Evolutionary conservation across 1,140 invertebrate species (phyloP).

Genomic region (Trichogramma pretiosum): DNA sequence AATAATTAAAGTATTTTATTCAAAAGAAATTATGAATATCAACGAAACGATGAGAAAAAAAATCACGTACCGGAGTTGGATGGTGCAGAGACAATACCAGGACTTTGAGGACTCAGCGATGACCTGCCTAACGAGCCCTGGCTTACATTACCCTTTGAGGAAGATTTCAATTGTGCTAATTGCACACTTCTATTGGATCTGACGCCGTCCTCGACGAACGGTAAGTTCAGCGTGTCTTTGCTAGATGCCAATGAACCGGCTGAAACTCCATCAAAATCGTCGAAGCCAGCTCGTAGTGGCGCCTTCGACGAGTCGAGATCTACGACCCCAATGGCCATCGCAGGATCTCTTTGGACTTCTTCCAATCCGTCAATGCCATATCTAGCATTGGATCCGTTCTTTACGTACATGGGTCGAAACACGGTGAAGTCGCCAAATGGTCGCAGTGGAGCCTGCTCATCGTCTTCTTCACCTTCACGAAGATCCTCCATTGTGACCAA

Average conservation of each 20-base stretch:
- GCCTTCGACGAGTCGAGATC: constrained; percentile 36
- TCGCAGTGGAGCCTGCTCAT: constrained; percentile 37
- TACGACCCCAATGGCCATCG: constrained; percentile 24
- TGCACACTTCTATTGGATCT: constrained; percentile 38
- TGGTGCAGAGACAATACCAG: background rate
- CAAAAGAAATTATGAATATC: too few relatives aligned
- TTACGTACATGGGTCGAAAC: constrained; percentile 27
- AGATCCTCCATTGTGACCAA: constrained; percentile 30
- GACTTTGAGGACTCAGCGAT: constrained; percentile 31
- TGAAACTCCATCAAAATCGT: constrained; percentile 40
- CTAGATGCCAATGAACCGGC: constrained; percentile 36
- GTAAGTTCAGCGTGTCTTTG: constrained; percentile 37
- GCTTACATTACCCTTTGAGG: constrained; percentile 29
- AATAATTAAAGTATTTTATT: too few relatives aligned
- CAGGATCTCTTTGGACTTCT: constrained; percentile 11
- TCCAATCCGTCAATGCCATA: constrained; percentile 13
- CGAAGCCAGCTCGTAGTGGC: constrained; percentile 39
- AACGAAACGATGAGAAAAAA: background rate
- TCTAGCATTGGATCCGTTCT: constrained; percentile 1
- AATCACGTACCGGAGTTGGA: constrained; percentile 7
- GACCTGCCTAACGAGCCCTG: constrained; percentile 24
- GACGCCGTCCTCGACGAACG: constrained; percentile 38
- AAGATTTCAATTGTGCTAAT: constrained; percentile 30
- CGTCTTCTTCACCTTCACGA: constrained; percentile 36
- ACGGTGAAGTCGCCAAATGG: constrained; percentile 37